Base-by-base conservation (phyloP, 2,888 invertebrate genomes). In the Cryptophagus acutangulus region DNA sequence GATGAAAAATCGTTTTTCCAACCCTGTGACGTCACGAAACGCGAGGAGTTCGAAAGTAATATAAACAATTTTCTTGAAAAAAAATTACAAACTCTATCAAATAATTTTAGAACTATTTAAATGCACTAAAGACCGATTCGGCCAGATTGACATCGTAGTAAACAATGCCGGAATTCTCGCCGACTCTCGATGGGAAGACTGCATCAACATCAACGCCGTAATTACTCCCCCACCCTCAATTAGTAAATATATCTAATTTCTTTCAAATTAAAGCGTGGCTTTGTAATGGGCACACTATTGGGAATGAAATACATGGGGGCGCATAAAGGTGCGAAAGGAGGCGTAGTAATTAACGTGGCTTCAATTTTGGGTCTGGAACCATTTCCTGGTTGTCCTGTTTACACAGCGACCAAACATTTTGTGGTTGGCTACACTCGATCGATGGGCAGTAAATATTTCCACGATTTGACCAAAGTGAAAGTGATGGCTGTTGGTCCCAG, bases 331-430 rank as follows among this genome's bases (percentile, higher is more conserved):
- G 77, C 76, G 0, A 63, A 62, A 15, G 81, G 82, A 9, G 82
- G 82, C 1, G 72, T 74, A 1, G 74, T 83, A 35, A 71, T 83
- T 4, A 82, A 83, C 56, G 64, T 81, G 10, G 72, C 78, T 1
- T 81, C 82, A 1, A 74, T 77, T 14, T 72, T 76, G 42, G 81
- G 80, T 0, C 69, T 73, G 30, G 67, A 70, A 30, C 63, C 74
- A 0, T 66, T 73, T 25, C 72, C 72, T 16, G 73, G 69, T 17
- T 57, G 72, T 10, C 79, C 80, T 0, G 63, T 76, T n/a, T 80
- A 80, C 55, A 70, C 72, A 25, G 74, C 75, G 1, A 75, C 78
- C 1, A 79, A 79, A 57, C 71, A 69, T 38, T 76, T 74, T 3
- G 71, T 74, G 2, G 56, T 71, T 16, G 72, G 71, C 2, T 72